Evolutionary conservation across 2,113 vertebrate genomes (phyloP).

Genomic region (Daphoenositta chrysoptera): DNA sequence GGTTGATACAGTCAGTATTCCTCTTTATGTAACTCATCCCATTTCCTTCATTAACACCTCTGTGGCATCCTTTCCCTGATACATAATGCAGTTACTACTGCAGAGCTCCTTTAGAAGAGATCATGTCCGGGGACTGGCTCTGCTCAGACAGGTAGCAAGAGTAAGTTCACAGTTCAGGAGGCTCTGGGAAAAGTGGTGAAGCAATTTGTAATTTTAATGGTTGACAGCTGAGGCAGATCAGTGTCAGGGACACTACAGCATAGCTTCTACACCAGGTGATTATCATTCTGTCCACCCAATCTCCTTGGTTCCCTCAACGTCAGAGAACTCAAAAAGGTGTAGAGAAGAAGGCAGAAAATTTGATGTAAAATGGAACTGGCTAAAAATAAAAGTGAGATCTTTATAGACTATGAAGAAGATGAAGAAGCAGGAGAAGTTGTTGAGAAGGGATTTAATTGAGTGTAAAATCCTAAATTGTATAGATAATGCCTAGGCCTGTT

Average conservation of each 20-base stretch:
- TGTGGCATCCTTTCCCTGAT: background rate
- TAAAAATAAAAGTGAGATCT: constrained; percentile 44
- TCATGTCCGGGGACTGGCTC: background rate
- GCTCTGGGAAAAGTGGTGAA: background rate
- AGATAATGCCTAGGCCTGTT: constrained; percentile 32
- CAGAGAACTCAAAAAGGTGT: background rate
- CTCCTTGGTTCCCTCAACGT: constrained; percentile 1
- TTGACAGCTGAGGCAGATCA: background rate
- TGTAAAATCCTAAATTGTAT: constrained; percentile 57
- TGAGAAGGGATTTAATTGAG: constrained; percentile 48
- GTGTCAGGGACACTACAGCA: background rate
- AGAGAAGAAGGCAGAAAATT: constrained; percentile 23
- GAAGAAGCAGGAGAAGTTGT: constrained; percentile 12
- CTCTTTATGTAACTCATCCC: background rate
- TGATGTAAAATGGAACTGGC: background rate
- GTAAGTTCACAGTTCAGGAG: background rate
- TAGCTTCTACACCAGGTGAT: background rate
- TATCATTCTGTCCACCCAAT: background rate
- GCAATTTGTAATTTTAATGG: background rate
- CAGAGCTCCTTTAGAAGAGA: background rate
- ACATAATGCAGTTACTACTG: background rate
- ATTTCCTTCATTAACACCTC: background rate
- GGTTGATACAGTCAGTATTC: background rate
- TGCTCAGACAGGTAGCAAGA: background rate
- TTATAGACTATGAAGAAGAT: constrained; percentile 38